These are phyloP conservation scores for Theocolax elegans DNA, from an alignment of 1,140 invertebrate genomes.

Conservation along the genomic window DNA sequence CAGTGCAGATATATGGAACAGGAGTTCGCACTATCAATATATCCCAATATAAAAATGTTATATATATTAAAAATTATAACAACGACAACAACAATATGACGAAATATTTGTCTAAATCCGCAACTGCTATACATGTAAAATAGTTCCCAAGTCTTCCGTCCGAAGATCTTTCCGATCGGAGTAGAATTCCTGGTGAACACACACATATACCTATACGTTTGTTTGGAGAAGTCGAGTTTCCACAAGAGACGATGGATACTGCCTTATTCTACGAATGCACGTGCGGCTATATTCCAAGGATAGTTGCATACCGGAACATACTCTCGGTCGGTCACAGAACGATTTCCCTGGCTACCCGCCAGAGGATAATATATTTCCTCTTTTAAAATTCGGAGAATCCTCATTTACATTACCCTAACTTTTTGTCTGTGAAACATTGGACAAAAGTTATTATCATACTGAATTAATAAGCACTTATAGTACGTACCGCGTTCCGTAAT, in stretches of 20 bases:
- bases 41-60: too few relatives aligned
- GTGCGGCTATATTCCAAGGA: conserved; percentile 33
- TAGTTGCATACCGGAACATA: conserved; percentile 40
- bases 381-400: conserved; percentile 45
- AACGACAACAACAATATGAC: too few relatives aligned
- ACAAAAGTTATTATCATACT: too few relatives aligned
- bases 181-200: not conserved
- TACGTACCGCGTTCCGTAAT: too few relatives aligned
- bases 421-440: not conserved
- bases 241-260: conserved; percentile 1
- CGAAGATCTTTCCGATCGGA: conserved; percentile 3
- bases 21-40: too few relatives aligned
- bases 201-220: too few relatives aligned
- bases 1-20: too few relatives aligned
- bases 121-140: too few relatives aligned
- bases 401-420: not conserved
- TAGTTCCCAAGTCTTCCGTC: not conserved
- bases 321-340: conserved; percentile 38
- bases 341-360: conserved; percentile 53
- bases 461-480: too few relatives aligned
- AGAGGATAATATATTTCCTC: conserved; percentile 53
- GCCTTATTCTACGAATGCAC: conserved; percentile 35
- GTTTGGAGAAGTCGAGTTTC: not conserved
- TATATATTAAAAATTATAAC: too few relatives aligned
- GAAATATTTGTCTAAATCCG: too few relatives aligned